Percentiles rank a stretch among this genome's conserved stretches.
These are phyloP conservation scores for Coboldia fuscipes DNA, from an alignment of 1,140 invertebrate genomes.

Conservation along the genomic window DNA sequence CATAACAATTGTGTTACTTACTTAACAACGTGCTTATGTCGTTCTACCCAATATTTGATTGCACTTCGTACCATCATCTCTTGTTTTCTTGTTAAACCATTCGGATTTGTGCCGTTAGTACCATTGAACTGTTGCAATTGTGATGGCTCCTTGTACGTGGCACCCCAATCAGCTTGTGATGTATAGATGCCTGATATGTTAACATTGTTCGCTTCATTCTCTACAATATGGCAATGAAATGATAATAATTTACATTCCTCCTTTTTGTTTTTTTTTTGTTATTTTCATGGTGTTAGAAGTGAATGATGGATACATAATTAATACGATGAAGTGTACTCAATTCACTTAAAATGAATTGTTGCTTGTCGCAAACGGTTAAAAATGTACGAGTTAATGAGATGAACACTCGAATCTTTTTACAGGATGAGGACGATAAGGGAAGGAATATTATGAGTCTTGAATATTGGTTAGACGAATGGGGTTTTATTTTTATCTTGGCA, in stretches of 20 bases:
- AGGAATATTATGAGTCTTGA: too few relatives aligned
- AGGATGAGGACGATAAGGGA: too few relatives aligned
- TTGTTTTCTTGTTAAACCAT: slow-evolving; percentile 58
- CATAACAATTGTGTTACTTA: slow-evolving; percentile 24
- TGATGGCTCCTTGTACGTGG: slow-evolving; percentile 40
- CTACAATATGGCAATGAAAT: slow-evolving; percentile 7
- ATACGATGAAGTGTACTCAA: too few relatives aligned
- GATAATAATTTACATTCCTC: neutral
- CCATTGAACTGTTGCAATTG: slow-evolving; percentile 34
- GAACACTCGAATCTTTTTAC: neutral
- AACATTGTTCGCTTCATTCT: slow-evolving; percentile 27
- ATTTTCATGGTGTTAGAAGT: too few relatives aligned
- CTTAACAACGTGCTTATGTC: slow-evolving; percentile 68
- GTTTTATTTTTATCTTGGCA: too few relatives aligned
- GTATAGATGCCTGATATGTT: slow-evolving; percentile 52
- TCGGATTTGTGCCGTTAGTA: slow-evolving; percentile 33
- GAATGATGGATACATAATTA: too few relatives aligned
- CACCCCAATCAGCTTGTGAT: slow-evolving; percentile 50
- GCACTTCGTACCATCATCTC: slow-evolving; percentile 60
- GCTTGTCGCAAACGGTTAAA: too few relatives aligned
- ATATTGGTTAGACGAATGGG: too few relatives aligned
- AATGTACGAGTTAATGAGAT: neutral
- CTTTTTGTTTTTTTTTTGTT: too few relatives aligned
- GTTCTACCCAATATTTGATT: slow-evolving; percentile 72
- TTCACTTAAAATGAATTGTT: too few relatives aligned